Evolutionary conservation across 37 sponge, comb jelly and placozoan species (phyloP).

Genomic region (Eunapius fragilis): DNA sequence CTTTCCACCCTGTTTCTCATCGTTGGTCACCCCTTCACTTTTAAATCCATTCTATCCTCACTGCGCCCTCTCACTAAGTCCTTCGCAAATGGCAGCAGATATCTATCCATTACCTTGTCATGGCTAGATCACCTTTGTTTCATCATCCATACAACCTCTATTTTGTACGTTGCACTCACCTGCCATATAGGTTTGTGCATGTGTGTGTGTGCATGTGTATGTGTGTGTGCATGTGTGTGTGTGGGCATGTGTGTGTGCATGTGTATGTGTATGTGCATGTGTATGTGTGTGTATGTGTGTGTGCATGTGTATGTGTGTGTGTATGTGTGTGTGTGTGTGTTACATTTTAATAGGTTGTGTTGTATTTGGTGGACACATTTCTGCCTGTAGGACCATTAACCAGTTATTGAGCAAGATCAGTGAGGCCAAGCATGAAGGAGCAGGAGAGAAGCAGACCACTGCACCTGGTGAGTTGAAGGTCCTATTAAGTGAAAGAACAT

Average conservation of each 20-base stretch:
- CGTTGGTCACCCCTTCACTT: too few relatives aligned
- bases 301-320: neutral
- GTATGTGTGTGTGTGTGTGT: too few relatives aligned
- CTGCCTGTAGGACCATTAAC: conserved; percentile 38
- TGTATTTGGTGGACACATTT: neutral
- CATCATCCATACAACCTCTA: too few relatives aligned
- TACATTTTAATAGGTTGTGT: too few relatives aligned
- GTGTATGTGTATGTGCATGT: conserved; percentile 8
- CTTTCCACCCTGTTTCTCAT: too few relatives aligned
- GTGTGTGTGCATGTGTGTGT: neutral
- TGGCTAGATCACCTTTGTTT: too few relatives aligned
- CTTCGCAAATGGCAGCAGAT: too few relatives aligned
- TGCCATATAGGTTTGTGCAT: neutral
- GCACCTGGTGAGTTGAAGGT: neutral
- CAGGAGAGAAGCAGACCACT: conserved; percentile 53
- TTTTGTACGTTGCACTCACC: too few relatives aligned
- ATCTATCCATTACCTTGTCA: too few relatives aligned
- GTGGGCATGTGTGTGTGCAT: neutral
- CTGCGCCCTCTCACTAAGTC: too few relatives aligned
- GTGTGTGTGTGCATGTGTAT: neutral
- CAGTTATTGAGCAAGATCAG: conserved; percentile 66
- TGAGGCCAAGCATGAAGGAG: conserved; percentile 56
- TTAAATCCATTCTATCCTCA: too few relatives aligned
- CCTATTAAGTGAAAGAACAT: too few relatives aligned
- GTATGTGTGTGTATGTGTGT: neutral